Percentiles rank a stretch among this genome's conserved stretches.
These are phyloP conservation scores for Trematomus loennbergii DNA, from an alignment of 2,113 vertebrate species.

Conservation along the genomic window DNA sequence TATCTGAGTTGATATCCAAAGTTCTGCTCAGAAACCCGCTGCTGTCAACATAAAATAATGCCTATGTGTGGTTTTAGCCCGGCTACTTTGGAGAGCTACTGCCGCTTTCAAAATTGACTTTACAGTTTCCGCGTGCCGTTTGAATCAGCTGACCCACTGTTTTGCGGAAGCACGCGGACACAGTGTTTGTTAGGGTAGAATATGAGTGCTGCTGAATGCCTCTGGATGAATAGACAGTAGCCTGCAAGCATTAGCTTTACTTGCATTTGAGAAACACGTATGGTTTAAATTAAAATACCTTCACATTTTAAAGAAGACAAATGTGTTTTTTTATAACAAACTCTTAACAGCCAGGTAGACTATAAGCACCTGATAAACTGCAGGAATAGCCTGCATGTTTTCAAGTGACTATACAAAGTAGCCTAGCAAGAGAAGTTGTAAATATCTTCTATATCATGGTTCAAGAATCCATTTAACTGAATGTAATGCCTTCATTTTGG, in stretches of 20 bases:
- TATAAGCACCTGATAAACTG: not conserved
- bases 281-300: not conserved
- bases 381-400: not conserved
- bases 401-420: not conserved
- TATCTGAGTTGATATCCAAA: not conserved
- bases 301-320: not conserved
- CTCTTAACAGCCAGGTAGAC: not conserved
- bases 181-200: slow-evolving; percentile 2
- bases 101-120: slow-evolving; percentile 56
- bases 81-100: slow-evolving; percentile 25
- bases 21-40: not conserved
- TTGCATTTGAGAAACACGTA: not conserved
- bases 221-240: not conserved
- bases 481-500: not conserved
- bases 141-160: slow-evolving; percentile 85
- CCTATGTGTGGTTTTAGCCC: not conserved
- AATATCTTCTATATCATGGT: not conserved
- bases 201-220: slow-evolving; percentile 1
- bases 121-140: slow-evolving; percentile 80
- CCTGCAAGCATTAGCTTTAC: not conserved
- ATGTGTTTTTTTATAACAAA: too few species aligned
- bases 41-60: not conserved
- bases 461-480: not conserved
- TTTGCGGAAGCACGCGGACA: slow-evolving; percentile 65
- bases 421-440: not conserved